A percentile compares a stretch with the other conserved stretches of the same genome.
Conservation (phyloP, 2,113 vertebrate species). For the Nycticebus coucang region DNA sequence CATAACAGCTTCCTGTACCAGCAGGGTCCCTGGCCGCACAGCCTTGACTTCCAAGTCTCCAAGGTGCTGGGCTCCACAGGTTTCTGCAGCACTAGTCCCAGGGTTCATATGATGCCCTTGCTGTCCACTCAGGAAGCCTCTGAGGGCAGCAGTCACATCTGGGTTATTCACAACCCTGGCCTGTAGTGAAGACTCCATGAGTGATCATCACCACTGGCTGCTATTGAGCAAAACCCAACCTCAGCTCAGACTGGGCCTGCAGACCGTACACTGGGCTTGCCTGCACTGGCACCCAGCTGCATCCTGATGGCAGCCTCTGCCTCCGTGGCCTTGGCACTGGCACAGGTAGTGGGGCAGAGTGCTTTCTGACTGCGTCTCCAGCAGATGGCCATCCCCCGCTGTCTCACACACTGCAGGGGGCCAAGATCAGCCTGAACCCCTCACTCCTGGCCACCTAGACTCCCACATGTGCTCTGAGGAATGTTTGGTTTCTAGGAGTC, state of each 20-base stretch:
- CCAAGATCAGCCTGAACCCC: background rate
- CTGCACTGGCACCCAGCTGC: constrained; percentile 54
- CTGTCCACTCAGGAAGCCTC: background rate
- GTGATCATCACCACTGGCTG: background rate
- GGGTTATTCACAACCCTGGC: background rate
- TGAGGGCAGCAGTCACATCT: background rate
- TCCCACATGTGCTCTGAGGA: background rate
- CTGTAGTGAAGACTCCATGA: fast-evolving
- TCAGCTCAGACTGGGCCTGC: background rate
- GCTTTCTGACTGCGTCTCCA: background rate
- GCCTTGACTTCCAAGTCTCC: background rate
- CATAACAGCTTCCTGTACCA: background rate
- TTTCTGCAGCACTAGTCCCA: background rate
- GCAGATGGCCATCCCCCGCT: background rate
- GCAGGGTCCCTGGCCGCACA: background rate
- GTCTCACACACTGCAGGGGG: background rate
- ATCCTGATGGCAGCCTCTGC: background rate
- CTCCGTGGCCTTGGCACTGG: background rate
- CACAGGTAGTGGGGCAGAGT: fast-evolving
- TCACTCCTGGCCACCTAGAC: background rate
- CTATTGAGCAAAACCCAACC: background rate
- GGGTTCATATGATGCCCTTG: fast-evolving
- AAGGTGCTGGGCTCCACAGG: background rate
- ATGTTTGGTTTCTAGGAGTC: background rate
- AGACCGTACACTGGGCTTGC: background rate